These are phyloP conservation scores for Mimas tiliae DNA, from an alignment of 2,888 invertebrate species.

Conservation along the genomic window DNA sequence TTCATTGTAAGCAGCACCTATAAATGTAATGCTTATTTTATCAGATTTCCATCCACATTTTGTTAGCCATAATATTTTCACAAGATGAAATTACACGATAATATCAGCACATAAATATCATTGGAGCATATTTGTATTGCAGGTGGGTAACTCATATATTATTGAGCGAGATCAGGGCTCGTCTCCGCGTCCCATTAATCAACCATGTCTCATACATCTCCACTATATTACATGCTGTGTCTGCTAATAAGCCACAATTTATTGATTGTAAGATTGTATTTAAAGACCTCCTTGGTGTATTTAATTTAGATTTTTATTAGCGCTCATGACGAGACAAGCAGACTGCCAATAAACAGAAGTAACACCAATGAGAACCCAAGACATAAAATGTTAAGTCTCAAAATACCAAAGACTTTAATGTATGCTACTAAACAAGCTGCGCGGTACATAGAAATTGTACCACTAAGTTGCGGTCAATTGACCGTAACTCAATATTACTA, in stretches of 20 bases:
- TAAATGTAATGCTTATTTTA: neutral
- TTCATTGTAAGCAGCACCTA: neutral
- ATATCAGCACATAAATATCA: conserved; percentile 13
- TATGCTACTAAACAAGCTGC: no score
- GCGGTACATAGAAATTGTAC: no score
- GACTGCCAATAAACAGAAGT: no score
- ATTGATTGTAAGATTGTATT: conserved; percentile 6
- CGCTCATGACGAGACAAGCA: no score
- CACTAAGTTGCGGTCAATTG: no score
- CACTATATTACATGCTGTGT: conserved; percentile 2
- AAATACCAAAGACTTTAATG: no score
- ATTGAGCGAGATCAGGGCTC: conserved; percentile 13
- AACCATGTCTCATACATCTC: neutral
- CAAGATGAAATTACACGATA: neutral
- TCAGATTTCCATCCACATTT: neutral
- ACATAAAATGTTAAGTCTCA: no score
- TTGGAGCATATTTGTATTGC: conserved; percentile 17
- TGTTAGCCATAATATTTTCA: conserved; percentile 1
- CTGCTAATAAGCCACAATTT: conserved; percentile 9
- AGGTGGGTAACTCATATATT: conserved; percentile 34
- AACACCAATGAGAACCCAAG: no score
- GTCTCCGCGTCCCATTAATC: neutral
- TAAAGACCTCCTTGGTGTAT: neutral
- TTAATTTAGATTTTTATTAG: no score
- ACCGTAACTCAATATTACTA: no score